Conservation (phyloP, 1,140 invertebrate species). For the Brachionus rubens region DNA sequence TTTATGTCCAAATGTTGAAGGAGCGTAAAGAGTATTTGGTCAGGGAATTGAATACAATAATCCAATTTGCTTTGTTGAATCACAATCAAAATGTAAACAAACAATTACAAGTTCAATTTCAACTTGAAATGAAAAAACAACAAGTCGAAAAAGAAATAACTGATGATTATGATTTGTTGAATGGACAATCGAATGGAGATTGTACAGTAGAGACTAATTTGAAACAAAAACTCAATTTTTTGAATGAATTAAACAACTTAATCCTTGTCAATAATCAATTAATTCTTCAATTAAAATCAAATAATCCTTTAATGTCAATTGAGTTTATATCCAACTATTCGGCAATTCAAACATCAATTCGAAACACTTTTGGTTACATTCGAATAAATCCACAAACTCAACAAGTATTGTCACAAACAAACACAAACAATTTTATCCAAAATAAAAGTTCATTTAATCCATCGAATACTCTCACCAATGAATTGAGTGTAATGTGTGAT, state of each 20-base stretch:
- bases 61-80: constrained; percentile 40
- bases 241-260: constrained; percentile 37
- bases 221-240: neutral
- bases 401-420: neutral
- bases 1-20: constrained; percentile 45
- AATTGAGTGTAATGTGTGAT: constrained; percentile 29
- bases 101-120: constrained; percentile 34
- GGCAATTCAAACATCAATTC: constrained; percentile 41
- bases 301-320: constrained; percentile 36
- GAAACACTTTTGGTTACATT: constrained; percentile 45
- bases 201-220: neutral
- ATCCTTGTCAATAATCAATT: constrained; percentile 27
- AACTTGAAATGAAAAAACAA: constrained; percentile 44
- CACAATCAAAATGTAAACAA: constrained; percentile 44
- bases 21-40: constrained; percentile 37
- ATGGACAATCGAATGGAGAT: neutral
- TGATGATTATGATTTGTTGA: constrained; percentile 26
- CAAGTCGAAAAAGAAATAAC: constrained; percentile 31
- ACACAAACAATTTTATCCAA: neutral
- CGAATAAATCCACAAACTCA: constrained; percentile 43
- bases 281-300: constrained; percentile 17
- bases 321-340: constrained; percentile 44
- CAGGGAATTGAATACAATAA: constrained; percentile 41
- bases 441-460: neutral
- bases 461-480: neutral